Evolutionary conservation across 2,797 vertebrate species (phyloP), one percentile per base, ranked within the genome.

Genomic region (Scomberomorus guttatus): DNA sequence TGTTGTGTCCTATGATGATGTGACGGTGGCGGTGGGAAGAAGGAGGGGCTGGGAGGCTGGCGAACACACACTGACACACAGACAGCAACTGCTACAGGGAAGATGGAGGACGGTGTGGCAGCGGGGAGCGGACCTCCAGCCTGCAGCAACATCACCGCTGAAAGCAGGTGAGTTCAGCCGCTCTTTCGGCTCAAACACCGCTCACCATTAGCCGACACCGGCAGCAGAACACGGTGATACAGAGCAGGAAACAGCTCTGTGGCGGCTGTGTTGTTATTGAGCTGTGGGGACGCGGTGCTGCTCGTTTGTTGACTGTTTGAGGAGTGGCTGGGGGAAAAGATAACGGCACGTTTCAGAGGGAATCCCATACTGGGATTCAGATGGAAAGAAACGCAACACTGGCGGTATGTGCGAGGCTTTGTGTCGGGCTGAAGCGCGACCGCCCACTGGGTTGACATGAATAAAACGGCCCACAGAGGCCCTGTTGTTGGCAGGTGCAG

Each of bases 81-180:
- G n/a, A 29, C 3, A 51, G 50, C 51, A 67, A 58, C 59, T 64
- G 72, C 72, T 58, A 69, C 69, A 59, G 54, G 75, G 82, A 90
- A 89, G 90, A 91, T 90, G 90, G 89, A 89, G 87, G 90, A 84
- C 73, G 22, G 75, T 58, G 81, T 63, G 80, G 74, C 69, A 32
- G 78, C 37, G 62, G 14, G 80, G 76, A 81, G 74, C 79, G 65
- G 77, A 82, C 65, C 58, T 63, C 24, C 80, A 82, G 32, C 59
- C 72, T 76, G 84, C 80, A 65, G 79, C 69, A 72, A 15, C 82
- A 71, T 65, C 74, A 7, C 62, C 2, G 63, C 80, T 77, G 77
- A 65, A 48, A 61, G 58, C 77, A 73, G 90, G 90, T 90, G 75
- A 89, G 87, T 79, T 9, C 11, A 17, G 1, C 18, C 18, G 4